Conservation (phyloP, 2,113 vertebrate species). For the Larimichthys polyactis region DNA sequence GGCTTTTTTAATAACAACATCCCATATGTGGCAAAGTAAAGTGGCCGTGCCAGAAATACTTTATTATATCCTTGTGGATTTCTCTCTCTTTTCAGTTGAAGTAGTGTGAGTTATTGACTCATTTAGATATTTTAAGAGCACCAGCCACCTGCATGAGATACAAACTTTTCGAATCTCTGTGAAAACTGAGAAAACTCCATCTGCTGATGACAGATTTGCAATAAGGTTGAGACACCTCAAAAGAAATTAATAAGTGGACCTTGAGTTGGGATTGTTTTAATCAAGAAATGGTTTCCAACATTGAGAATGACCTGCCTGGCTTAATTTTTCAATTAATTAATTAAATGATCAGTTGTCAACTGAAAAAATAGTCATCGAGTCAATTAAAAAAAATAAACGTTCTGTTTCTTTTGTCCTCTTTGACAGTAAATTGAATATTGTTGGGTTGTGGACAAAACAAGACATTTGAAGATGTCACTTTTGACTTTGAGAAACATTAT, state of each 20-base stretch:
- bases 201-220: background rate
- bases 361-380: background rate
- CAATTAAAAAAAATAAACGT: too few relatives aligned
- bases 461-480: too few relatives aligned
- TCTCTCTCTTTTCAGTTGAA: background rate
- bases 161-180: background rate
- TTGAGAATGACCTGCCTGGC: background rate
- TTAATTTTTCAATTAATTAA: background rate
- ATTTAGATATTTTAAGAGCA: slow-evolving; percentile 62
- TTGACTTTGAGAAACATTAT: too few relatives aligned
- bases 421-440: too few relatives aligned
- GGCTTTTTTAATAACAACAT: slow-evolving; percentile 26
- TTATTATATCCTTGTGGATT: background rate
- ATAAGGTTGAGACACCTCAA: background rate
- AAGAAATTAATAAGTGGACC: background rate
- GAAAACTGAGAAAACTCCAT: background rate
- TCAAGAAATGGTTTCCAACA: background rate
- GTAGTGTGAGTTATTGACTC: background rate
- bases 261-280: background rate
- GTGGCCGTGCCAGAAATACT: background rate
- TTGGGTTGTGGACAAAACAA: too few relatives aligned
- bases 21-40: background rate
- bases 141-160: background rate
- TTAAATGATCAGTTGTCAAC: background rate
- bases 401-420: too few relatives aligned